Base-by-base conservation (phyloP, 2,113 vertebrate species). In the Percina caprodes region DNA sequence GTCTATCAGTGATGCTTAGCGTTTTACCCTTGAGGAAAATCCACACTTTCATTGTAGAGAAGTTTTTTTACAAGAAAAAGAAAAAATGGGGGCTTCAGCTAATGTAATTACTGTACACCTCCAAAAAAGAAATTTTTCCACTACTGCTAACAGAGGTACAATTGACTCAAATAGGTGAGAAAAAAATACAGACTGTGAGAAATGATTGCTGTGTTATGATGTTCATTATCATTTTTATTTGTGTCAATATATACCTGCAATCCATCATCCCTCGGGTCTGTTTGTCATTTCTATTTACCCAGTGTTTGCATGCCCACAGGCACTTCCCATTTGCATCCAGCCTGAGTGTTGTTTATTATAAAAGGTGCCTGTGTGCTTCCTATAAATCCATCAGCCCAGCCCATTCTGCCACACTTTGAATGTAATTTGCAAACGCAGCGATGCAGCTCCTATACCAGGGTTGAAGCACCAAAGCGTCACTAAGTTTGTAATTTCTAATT, bases 401-500 rank as follows among this genome's bases (percentile, higher is more conserved):
- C 68, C 61, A 60, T 84, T 85, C 80, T 75, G 81, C 79, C 71
- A 72, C 62, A 63, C 77, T 59, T 60, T 80, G 69, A 93, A 86
- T 90, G 84, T 79, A 92, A 92, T 94, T 94, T 92, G 82, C 87
- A 82, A 85, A 88, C 12, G 85, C 90, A 89, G 77, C 24, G 79
- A 91, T 84, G 89, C 90, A 85, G 82, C 61, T 81, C 79, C 58
- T 49, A 79, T 83, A 84, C 74, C 80, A 80, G 62, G 52, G 76
- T 79, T 52, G 56, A 69, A 30, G 81, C 90, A 86, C 68, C 73
- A 92, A 92, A 92, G 89, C 77, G 15, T 90, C 74, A 46, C 91
- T 92, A 90, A 89, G 91, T 92, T 92, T 94, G 82, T 91, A 73
- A 89, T 92, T 93, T 82, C 68, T 90, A 91, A 90, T 92, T 89